phyloP scores from a whole-genome alignment of 2,888 invertebrate genomes.

The Latheticus oryzae region DNA sequence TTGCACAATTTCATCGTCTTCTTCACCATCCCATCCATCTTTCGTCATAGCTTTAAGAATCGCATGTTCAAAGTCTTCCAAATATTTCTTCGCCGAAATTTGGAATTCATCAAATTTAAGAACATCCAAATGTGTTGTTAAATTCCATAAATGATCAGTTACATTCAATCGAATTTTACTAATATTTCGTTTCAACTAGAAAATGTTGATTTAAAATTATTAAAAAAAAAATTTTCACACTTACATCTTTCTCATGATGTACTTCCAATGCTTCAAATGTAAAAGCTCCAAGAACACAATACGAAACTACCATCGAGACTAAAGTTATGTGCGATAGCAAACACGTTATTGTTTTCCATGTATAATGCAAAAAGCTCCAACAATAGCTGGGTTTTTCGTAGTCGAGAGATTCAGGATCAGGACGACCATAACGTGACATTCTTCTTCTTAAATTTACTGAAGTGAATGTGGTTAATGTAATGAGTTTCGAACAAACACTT shows the following conservation, averaged over 20 bases:
- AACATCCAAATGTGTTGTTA: slow-evolving; percentile 73
- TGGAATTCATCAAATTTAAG: slow-evolving; percentile 87
- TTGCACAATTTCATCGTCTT: slow-evolving; percentile 69
- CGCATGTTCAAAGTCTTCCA: slow-evolving; percentile 75
- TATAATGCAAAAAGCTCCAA: slow-evolving; percentile 73
- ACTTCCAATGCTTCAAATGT: slow-evolving; percentile 84
- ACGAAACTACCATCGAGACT: slow-evolving; percentile 88
- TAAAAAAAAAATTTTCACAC: slow-evolving; percentile 45
- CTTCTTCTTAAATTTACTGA: slow-evolving; percentile 3
- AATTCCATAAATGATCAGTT: slow-evolving; percentile 82
- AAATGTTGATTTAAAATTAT: slow-evolving; percentile 2
- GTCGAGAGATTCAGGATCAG: slow-evolving; percentile 59
- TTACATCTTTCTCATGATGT: slow-evolving; percentile 79
- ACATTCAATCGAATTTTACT: slow-evolving; percentile 78
- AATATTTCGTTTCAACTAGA: slow-evolving; percentile 82
- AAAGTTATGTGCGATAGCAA: slow-evolving; percentile 90
- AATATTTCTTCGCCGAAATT: slow-evolving; percentile 70
- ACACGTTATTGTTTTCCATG: slow-evolving; percentile 86
- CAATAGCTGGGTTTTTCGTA: slow-evolving; percentile 63
- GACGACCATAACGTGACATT: slow-evolving; percentile 58
- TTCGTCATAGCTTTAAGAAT: slow-evolving; percentile 87
- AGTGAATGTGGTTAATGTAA: not conserved
- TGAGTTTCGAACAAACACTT: slow-evolving; percentile 23
- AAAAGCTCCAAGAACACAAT: slow-evolving; percentile 89
- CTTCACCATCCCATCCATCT: slow-evolving; percentile 89